These are phyloP conservation scores for Melitaea athalia DNA, from an alignment of 2,888 invertebrate species.

Conservation along the genomic window DNA sequence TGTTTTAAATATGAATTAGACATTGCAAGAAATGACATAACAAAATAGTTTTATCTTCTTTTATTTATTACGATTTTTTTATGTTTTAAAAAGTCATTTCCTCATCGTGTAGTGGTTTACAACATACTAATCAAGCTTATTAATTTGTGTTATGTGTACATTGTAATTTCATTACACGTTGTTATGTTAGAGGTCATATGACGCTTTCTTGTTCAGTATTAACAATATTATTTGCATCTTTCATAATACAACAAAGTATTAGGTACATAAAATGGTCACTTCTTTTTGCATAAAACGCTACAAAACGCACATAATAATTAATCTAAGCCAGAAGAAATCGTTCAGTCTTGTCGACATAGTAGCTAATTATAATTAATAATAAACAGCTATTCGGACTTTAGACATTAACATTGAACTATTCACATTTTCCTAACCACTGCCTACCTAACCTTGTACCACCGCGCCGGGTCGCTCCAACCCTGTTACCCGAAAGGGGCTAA, in stretches of 20 bases:
- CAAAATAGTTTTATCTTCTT: conserved; percentile 3
- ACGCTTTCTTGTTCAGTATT: too few relatives aligned
- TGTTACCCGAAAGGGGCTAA: conserved; percentile 66
- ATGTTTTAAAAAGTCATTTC: neutral
- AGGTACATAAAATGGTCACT: too few relatives aligned
- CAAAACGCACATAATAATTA: too few relatives aligned
- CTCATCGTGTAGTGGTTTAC: too few relatives aligned
- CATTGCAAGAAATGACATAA: neutral
- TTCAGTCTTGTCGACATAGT: too few relatives aligned
- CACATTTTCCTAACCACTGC: conserved; percentile 12
- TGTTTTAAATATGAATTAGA: neutral
- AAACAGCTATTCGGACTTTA: neutral
- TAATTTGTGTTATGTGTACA: too few relatives aligned
- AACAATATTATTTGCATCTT: too few relatives aligned
- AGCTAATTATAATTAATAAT: neutral
- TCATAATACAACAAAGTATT: too few relatives aligned
- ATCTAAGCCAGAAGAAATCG: neutral
- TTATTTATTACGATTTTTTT: neutral
- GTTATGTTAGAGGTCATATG: too few relatives aligned
- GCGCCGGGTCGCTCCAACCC: conserved; percentile 55
- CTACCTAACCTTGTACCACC: conserved; percentile 51
- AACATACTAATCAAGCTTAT: too few relatives aligned
- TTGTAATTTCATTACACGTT: too few relatives aligned
- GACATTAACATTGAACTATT: conserved; percentile 8
- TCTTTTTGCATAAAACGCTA: too few relatives aligned